These are phyloP conservation scores for Prunella fulvescens DNA, from an alignment of 2,113 vertebrate species.

Conservation along the genomic window DNA sequence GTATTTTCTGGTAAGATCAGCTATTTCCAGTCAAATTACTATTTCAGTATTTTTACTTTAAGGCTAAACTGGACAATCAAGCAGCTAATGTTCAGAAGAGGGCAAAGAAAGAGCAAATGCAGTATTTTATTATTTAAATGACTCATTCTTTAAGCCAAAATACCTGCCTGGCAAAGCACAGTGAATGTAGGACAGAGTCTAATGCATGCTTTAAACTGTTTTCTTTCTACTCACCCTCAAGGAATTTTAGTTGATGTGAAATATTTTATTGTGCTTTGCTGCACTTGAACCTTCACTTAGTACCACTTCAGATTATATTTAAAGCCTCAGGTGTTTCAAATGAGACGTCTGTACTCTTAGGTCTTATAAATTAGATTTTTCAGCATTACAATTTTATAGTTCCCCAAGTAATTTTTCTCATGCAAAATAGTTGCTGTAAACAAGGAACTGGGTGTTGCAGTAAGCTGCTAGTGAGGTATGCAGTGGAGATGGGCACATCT, in stretches of 20 bases:
- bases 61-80: neutral
- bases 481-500: neutral
- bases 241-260: neutral
- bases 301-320: neutral
- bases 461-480: neutral
- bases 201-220: neutral
- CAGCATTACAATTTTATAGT: neutral
- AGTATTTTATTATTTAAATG: neutral
- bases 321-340: neutral
- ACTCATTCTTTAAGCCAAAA: neutral
- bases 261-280: neutral
- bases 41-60: neutral
- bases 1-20: neutral
- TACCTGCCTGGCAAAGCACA: neutral
- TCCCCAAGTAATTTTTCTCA: neutral
- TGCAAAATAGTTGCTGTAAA: neutral
- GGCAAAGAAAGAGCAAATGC: neutral
- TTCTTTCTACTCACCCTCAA: neutral
- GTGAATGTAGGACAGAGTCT: neutral
- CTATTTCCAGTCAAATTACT: neutral
- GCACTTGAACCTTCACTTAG: neutral
- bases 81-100: neutral
- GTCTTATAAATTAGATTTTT: conserved; percentile 11
- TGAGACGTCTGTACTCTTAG: neutral
- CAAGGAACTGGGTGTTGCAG: neutral